A percentile compares a stretch with the other conserved stretches of the same genome.
Conservation (phyloP, 2,888 invertebrate species). For the Drosophila affinis region DNA sequence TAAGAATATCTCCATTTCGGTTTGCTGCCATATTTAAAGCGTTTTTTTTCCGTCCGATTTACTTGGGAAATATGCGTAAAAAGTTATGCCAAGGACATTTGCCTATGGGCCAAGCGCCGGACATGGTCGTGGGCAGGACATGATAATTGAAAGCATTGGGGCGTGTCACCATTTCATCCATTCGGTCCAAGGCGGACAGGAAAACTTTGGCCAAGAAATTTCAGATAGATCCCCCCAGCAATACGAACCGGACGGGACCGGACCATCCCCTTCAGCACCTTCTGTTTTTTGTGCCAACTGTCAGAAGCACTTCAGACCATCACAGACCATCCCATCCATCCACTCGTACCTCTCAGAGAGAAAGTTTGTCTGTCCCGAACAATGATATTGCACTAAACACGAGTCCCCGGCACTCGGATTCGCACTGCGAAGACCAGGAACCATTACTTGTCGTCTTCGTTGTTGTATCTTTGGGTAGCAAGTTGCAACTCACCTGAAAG, state of each 20-base stretch:
- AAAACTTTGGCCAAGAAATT: constrained; percentile 25
- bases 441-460: background rate
- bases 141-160: constrained; percentile 63
- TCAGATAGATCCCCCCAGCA: background rate
- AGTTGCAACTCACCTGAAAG: constrained; percentile 52
- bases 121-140: constrained; percentile 13
- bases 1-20: background rate
- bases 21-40: background rate
- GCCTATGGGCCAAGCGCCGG: constrained; percentile 7
- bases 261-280: background rate
- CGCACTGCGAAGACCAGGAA: background rate
- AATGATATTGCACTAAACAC: constrained; percentile 27
- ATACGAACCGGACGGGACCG: too few relatives aligned
- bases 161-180: constrained; percentile 45
- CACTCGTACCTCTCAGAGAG: background rate
- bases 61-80: constrained; percentile 13
- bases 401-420: background rate
- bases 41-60: constrained; percentile 24
- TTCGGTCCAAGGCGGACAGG: constrained; percentile 7
- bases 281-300: constrained; percentile 22
- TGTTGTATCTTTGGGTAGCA: constrained; percentile 14
- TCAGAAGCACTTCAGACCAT: constrained; percentile 16
- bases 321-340: background rate
- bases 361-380: constrained; percentile 7
- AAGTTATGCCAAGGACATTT: constrained; percentile 32